Conservation (phyloP, 2,113 vertebrate genomes). For the Arenaria interpres region DNA sequence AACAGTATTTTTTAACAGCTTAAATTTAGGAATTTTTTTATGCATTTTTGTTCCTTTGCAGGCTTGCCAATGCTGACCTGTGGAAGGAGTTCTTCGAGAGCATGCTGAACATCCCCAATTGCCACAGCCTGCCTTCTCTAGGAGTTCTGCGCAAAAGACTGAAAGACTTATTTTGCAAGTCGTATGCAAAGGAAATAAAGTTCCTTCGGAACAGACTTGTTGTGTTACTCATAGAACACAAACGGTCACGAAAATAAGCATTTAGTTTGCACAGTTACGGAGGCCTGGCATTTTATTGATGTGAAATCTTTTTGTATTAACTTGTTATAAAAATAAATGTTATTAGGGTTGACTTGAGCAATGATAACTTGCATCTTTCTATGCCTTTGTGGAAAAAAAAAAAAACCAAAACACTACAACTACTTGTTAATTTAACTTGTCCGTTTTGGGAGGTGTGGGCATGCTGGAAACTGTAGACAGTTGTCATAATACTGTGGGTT, state of each 20-base stretch:
- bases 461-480: background rate
- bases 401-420: background rate
- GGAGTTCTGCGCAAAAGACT: slow-evolving; percentile 69
- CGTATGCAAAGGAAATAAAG: slow-evolving; percentile 81
- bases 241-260: slow-evolving; percentile 62
- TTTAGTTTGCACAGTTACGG: background rate
- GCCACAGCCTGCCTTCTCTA: slow-evolving; percentile 77
- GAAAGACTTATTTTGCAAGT: slow-evolving; percentile 70
- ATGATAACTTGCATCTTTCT: background rate
- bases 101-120: slow-evolving; percentile 85
- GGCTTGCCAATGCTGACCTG: slow-evolving; percentile 83
- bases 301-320: background rate
- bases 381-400: background rate
- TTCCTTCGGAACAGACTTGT: slow-evolving; percentile 83
- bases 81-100: slow-evolving; percentile 90
- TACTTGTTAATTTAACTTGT: background rate
- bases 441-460: background rate
- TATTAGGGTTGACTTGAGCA: background rate
- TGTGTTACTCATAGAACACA: slow-evolving; percentile 84
- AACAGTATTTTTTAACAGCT: background rate
- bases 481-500: background rate
- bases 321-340: background rate
- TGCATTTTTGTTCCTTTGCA: slow-evolving; percentile 18
- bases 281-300: background rate
- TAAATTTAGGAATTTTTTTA: background rate